phyloP scores from a whole-genome alignment of 2,797 vertebrate species.

The Amphiprion clarkii region DNA sequence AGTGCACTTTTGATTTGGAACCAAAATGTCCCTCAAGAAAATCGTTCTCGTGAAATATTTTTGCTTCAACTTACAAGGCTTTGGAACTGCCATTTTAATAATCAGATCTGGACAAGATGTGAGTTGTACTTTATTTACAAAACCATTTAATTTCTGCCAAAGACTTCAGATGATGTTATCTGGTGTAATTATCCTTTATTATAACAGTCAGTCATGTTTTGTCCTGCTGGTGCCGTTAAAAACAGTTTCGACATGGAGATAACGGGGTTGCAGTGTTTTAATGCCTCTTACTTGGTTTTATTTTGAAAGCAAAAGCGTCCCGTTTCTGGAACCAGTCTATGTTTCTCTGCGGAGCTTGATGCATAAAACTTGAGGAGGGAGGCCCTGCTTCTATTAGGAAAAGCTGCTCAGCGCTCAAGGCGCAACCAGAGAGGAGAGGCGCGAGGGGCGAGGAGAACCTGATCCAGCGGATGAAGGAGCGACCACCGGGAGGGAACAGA shows the following conservation, averaged over 20 bases:
- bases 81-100: too few relatives aligned
- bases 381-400: conserved; percentile 55
- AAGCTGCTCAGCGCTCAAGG: conserved; percentile 52
- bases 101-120: too few relatives aligned
- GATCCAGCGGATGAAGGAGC: conserved; percentile 28
- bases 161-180: too few relatives aligned
- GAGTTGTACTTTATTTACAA: too few relatives aligned
- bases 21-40: not conserved
- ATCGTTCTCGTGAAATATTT: not conserved
- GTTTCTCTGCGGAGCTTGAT: conserved; percentile 4
- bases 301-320: conserved; percentile 17
- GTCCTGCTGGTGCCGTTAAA: not conserved
- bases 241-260: not conserved
- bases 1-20: not conserved
- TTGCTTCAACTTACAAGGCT: too few relatives aligned
- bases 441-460: conserved; percentile 54
- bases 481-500: not conserved
- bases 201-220: not conserved
- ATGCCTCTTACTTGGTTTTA: not conserved
- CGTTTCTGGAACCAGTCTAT: not conserved
- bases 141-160: not conserved
- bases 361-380: conserved; percentile 56
- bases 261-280: too few relatives aligned
- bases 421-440: conserved; percentile 58
- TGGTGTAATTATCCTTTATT: too few relatives aligned